A percentile compares a stretch with the other conserved stretches of the same genome.
phyloP scores from a whole-genome alignment of 2,113 vertebrate genomes.

The Prietella phreatophila region DNA sequence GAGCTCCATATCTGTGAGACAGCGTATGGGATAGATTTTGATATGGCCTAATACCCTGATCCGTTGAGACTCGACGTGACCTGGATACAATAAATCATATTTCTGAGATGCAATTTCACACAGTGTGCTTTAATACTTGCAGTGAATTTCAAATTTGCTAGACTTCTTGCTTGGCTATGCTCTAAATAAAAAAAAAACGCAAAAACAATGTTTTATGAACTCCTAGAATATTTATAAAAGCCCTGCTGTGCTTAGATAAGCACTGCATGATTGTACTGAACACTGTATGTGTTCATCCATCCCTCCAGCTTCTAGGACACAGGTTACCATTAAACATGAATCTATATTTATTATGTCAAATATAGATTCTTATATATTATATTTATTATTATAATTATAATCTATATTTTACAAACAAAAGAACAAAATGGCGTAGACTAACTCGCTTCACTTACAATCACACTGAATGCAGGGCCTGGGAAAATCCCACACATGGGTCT shows the following conservation, averaged over 20 bases:
- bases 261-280: not conserved
- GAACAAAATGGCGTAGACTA: no score
- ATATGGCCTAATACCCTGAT: slow-evolving; percentile 36
- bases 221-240: not conserved
- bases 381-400: no score
- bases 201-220: not conserved
- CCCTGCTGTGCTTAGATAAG: not conserved
- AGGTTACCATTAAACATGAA: no score
- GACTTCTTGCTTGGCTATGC: not conserved
- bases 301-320: no score
- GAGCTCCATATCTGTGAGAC: slow-evolving; percentile 25
- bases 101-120: not conserved
- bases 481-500: no score
- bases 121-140: slow-evolving; percentile 5
- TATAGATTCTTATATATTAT: no score
- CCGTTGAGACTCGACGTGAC: slow-evolving; percentile 32
- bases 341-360: no score
- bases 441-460: no score
- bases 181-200: not conserved
- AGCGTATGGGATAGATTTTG: slow-evolving; percentile 7
- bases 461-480: no score
- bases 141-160: not conserved
- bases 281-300: not conserved
- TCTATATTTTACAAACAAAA: no score
- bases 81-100: slow-evolving; percentile 29